Percentiles rank a stretch among this genome's conserved stretches.
Conservation (phyloP, 2,113 vertebrate genomes). For the Coryphaenoides rupestris region DNA sequence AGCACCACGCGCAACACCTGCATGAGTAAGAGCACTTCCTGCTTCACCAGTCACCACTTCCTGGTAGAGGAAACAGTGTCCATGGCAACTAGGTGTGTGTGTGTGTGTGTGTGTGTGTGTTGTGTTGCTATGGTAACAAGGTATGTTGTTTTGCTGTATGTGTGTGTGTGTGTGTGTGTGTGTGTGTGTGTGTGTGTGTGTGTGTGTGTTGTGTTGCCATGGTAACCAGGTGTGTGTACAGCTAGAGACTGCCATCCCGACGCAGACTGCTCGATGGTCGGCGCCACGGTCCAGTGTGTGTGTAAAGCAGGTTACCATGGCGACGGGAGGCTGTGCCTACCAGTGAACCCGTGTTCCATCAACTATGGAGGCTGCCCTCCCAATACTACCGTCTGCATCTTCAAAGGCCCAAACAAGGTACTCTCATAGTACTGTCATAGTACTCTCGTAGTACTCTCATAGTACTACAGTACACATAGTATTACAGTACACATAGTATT, state of each 20-base stretch:
- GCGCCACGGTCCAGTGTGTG: constrained; percentile 67
- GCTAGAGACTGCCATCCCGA: constrained; percentile 73
- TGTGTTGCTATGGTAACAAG: background rate
- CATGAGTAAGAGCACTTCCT: constrained; percentile 43
- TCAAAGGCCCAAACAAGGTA: constrained; percentile 80
- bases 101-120: background rate
- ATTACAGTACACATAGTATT: no score
- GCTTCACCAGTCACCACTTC: background rate
- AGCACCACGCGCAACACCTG: constrained; percentile 35
- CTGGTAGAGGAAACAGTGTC: no score
- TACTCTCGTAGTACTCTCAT: background rate
- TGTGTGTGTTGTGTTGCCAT: background rate
- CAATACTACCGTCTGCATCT: constrained; percentile 80
- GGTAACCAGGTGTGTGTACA: constrained; percentile 66
- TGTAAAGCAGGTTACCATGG: constrained; percentile 82
- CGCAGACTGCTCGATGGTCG: constrained; percentile 73
- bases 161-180: background rate
- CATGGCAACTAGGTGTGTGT: background rate
- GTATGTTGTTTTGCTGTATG: background rate
- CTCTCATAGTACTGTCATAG: constrained; percentile 2
- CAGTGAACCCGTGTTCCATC: constrained; percentile 79
- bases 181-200: constrained; percentile 9
- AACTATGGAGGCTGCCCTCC: constrained; percentile 83
- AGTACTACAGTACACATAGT: background rate
- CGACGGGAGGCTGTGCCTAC: constrained; percentile 81